phyloP scores from a whole-genome alignment of 2,888 invertebrate species.

The Diarsia mendica region DNA sequence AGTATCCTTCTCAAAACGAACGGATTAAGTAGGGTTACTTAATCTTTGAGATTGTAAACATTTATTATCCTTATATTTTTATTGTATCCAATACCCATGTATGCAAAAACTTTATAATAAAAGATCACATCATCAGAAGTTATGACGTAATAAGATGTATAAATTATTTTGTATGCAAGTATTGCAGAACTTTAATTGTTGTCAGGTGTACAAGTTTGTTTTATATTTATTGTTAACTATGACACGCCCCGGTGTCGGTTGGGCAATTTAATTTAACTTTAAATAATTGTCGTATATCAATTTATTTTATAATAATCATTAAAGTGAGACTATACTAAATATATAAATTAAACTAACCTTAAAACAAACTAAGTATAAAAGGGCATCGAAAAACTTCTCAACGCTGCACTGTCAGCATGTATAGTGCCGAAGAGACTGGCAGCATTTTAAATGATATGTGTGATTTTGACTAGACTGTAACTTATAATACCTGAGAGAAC shows the following conservation, averaged over 20 bases:
- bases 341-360: too few species aligned
- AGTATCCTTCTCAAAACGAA: not conserved
- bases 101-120: slow-evolving; percentile 10
- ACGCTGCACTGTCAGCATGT: too few species aligned
- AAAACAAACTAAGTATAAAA: too few species aligned
- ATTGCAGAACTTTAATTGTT: slow-evolving; percentile 33
- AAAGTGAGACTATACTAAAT: too few species aligned
- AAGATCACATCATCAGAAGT: slow-evolving; percentile 1
- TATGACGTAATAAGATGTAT: slow-evolving; percentile 28
- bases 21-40: not conserved
- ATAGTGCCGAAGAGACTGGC: too few species aligned
- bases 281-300: too few species aligned
- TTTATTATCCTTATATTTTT: not conserved
- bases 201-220: slow-evolving; percentile 38
- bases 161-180: slow-evolving; percentile 5
- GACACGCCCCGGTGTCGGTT: not conserved
- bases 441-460: not conserved
- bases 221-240: slow-evolving; percentile 24
- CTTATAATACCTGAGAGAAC: not conserved
- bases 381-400: too few species aligned
- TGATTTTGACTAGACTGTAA: slow-evolving; percentile 10
- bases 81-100: not conserved
- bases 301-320: too few species aligned
- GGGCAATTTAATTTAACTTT: not conserved
- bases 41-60: not conserved